Evolutionary conservation across 92 coral and sea anemone genomes (phyloP), one percentile per base, ranked within the genome.

Genomic region (Parazoanthus darwini): DNA sequence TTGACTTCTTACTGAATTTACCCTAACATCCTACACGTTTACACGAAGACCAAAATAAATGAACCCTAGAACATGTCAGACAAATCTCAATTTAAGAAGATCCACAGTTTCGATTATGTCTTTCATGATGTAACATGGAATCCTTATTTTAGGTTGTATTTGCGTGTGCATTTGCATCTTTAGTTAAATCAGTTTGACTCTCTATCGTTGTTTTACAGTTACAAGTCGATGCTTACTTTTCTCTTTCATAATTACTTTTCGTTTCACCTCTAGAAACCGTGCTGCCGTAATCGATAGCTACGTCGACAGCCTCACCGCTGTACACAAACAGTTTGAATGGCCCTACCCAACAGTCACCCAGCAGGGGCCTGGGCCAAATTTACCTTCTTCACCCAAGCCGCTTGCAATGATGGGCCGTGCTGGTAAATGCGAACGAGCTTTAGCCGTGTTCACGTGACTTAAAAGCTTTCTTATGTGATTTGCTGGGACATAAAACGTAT

Each of bases 241-340:
- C 1, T 63, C 2, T 9, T 56, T 81, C 15, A 7, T 11, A 4
- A 37, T 5, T 51, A 6, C 37, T 56, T 18, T 48, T 82, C 36
- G 50, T 71, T 82, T 29, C 18, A 71, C 36, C 13, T 39, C 59
- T 48, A 82, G 86, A 68, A 82, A 82, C 78, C 86, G 86, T 82
- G 86, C 86, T 13, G 86, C 86, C 38, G 25, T 25, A 14, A 82
- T 82, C 58, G 86, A 82, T 33, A 82, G 76, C 38, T 82, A 82
- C 78, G 77, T 82, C 0, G 86, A 82, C 6, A 82, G 86, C n/a
- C 59, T 82, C 18, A 43, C 37, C 59, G 77, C 86, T 42, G 58
- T 82, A 3, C 86, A 82, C 59, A 82, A 82, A 29, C 86, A 82
- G 78, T 82, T 82, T 25, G 86, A 82, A 5, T 82, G 86, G 86